These are phyloP conservation scores for Metopia argyrocephala DNA, from an alignment of 2,888 invertebrate genomes.

Conservation along the genomic window DNA sequence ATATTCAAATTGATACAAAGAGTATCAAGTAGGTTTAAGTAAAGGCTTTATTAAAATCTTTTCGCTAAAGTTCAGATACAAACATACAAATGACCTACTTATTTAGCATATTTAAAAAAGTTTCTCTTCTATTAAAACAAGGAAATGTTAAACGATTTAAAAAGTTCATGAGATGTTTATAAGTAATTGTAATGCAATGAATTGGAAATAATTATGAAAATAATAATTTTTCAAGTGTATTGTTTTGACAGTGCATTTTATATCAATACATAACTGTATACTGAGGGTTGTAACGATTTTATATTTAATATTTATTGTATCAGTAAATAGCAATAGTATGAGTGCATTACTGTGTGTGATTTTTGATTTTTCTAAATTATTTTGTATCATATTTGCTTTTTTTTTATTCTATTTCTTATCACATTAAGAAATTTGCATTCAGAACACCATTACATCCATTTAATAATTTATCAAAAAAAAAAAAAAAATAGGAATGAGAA, in stretches of 20 bases:
- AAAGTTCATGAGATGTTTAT: too few relatives aligned
- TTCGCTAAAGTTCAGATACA: too few relatives aligned
- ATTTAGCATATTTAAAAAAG: too few relatives aligned
- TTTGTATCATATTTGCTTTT: conserved; percentile 19
- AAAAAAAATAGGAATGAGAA: too few relatives aligned
- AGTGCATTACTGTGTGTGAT: conserved; percentile 41
- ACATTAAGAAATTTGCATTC: conserved; percentile 40
- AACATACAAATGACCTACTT: too few relatives aligned
- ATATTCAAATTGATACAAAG: too few relatives aligned
- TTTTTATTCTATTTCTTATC: conserved; percentile 8
- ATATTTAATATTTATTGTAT: neutral
- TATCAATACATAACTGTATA: conserved; percentile 7
- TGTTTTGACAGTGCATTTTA: conserved; percentile 47
- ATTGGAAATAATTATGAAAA: neutral
- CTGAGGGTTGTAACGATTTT: conserved; percentile 21
- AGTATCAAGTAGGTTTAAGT: too few relatives aligned
- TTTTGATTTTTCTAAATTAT: conserved; percentile 1
- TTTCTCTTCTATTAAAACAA: too few relatives aligned
- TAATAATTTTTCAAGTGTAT: conserved; percentile 46
- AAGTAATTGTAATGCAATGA: too few relatives aligned
- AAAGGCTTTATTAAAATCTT: too few relatives aligned
- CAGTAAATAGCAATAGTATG: conserved; percentile 18
- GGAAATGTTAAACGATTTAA: too few relatives aligned
- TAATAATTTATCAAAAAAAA: conserved; percentile 14
- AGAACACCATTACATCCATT: conserved; percentile 57